Base-by-base conservation (phyloP, 2,888 invertebrate genomes). In the Pseudococcus jackbeardsleyi region DNA sequence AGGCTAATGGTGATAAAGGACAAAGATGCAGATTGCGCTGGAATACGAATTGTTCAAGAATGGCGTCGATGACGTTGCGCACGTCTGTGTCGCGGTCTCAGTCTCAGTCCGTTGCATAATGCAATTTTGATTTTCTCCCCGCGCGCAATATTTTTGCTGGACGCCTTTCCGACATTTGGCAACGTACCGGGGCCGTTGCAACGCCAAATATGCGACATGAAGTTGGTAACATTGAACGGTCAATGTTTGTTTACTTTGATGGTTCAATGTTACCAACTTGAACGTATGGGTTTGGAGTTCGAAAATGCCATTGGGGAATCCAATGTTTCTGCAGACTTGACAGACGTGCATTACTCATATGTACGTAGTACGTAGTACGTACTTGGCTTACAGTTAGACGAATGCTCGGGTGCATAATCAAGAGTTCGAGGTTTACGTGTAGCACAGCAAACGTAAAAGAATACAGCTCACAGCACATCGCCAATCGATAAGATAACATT, bases 151-250 rank as follows among this genome's bases (percentile, higher is more conserved):
- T 50, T 50, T 50, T 50, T 17, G 50, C 15, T 17, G 50, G 15
- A 15, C 50, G 64, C 64, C 4, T 84, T 22, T 48, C 9, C 59
- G 15, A 50, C 59, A 86, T 86, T 68, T 68, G 72, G 86, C 64
- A 86, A 86, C 86, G 72, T 46, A 48, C 17, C 22, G 22, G n/a
- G 59, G 19, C 19, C 86, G 72, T 68, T 86, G 86, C 86, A 86
- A 26, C n/a, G 68, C 42, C 39, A 33, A 33, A 33, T 33, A 33
- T 86, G 42, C 15, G 22, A 17, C 22, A n/a, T n/a, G 17, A 33
- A 33, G 42, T n/a, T 9, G 64, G 64, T 17, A 33, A 50, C 17
- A 33, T 33, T 19, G 26, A 84, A 39, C n/a, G 33, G 85, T 33
- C 64, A 12, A n/a, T 50, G 19, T 12, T 46, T 8, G 46, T 33